Conservation (phyloP, 2,888 invertebrate species). For the Lissonota sp. region DNA sequence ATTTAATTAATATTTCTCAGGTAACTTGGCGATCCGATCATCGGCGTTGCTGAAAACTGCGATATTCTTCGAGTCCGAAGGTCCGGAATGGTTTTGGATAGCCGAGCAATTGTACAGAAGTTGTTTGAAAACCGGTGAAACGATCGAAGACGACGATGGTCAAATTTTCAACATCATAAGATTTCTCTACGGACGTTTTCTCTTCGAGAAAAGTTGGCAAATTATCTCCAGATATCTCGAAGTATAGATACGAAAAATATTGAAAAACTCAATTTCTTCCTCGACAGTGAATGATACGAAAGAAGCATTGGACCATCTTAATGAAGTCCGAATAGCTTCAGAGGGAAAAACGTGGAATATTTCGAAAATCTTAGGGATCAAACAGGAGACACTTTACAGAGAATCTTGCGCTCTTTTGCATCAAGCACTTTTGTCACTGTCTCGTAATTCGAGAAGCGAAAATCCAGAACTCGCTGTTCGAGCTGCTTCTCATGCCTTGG, state of each 20-base stretch:
- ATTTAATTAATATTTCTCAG: background rate
- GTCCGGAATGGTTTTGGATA: slow-evolving; percentile 78
- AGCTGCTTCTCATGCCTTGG: slow-evolving; percentile 67
- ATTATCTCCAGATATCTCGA: background rate
- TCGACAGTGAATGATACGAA: slow-evolving; percentile 50
- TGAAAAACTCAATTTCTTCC: background rate
- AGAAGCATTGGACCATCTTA: slow-evolving; percentile 70
- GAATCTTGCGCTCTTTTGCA: slow-evolving; percentile 72
- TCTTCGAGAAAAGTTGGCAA: slow-evolving; percentile 70
- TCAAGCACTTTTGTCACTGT: slow-evolving; percentile 67
- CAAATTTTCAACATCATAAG: slow-evolving; percentile 67
- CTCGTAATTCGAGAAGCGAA: slow-evolving; percentile 45
- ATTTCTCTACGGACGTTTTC: slow-evolving; percentile 76
- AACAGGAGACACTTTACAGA: slow-evolving; percentile 69
- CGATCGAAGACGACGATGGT: slow-evolving; percentile 59
- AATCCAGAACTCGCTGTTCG: slow-evolving; percentile 67
- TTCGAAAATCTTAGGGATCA: slow-evolving; percentile 62
- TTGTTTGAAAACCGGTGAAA: slow-evolving; percentile 64
- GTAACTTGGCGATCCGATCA: slow-evolving; percentile 41
- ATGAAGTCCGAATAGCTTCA: slow-evolving; percentile 68
- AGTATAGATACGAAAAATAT: background rate
- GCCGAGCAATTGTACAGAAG: slow-evolving; percentile 72
- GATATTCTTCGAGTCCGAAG: slow-evolving; percentile 70
- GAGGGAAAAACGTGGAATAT: slow-evolving; percentile 68
- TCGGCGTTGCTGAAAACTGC: slow-evolving; percentile 68